Conservation (phyloP, 2,797 vertebrate species). For the Vireo griseus region DNA sequence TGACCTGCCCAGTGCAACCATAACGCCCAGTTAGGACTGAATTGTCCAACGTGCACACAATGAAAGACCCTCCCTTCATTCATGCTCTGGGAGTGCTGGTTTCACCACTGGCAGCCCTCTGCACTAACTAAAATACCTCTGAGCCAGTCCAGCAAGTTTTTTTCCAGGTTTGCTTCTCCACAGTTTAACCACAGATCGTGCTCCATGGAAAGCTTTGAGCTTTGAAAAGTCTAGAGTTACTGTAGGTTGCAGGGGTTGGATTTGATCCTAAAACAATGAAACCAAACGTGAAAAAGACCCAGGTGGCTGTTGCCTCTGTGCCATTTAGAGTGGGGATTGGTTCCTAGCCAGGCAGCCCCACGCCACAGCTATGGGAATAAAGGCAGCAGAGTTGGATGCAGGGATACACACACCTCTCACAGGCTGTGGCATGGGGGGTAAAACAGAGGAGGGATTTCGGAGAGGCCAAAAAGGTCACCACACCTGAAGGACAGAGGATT, state of each 20-base stretch:
- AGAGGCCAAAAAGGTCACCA: neutral
- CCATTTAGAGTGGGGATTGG: slow-evolving; percentile 25
- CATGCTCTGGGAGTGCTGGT: neutral
- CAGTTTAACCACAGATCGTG: slow-evolving; percentile 39
- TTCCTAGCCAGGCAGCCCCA: slow-evolving; percentile 21
- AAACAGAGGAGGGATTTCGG: neutral
- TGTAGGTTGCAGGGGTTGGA: slow-evolving; percentile 40
- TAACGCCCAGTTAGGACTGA: neutral
- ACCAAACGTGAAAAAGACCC: slow-evolving; percentile 39
- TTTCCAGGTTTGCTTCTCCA: slow-evolving; percentile 47
- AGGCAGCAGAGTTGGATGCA: neutral
- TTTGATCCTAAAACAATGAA: slow-evolving; percentile 62
- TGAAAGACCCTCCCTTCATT: slow-evolving; percentile 16
- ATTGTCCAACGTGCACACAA: neutral
- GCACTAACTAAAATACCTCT: slow-evolving; percentile 30
- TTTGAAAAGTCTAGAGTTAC: slow-evolving; percentile 45
- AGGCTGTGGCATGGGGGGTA: neutral
- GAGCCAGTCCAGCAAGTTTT: slow-evolving; percentile 9
- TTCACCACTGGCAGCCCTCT: slow-evolving; percentile 44
- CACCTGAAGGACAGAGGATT: neutral
- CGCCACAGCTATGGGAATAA: slow-evolving; percentile 22
- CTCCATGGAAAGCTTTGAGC: slow-evolving; percentile 26
- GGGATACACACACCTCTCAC: neutral
- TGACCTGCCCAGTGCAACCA: neutral
- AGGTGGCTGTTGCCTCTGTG: slow-evolving; percentile 51